Conservation (phyloP, 2,797 vertebrate species). For the Sebastes iracundus region DNA sequence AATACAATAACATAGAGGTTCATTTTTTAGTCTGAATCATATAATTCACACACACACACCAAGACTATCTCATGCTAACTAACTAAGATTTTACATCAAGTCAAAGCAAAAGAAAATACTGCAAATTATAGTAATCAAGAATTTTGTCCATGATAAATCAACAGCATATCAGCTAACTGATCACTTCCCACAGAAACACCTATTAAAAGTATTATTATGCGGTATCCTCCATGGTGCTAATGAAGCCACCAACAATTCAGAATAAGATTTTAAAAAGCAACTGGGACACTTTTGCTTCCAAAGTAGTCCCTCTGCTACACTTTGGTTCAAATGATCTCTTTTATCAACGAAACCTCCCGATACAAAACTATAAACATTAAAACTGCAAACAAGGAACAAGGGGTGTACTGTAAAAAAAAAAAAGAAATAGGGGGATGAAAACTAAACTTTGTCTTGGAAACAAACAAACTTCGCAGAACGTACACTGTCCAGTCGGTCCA, state of each 20-base stretch:
- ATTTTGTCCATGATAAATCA: not conserved
- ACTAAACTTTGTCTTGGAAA: conserved; percentile 1
- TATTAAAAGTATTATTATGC: conserved; percentile 9
- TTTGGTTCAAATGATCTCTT: conserved; percentile 31
- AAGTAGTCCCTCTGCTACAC: conserved; percentile 15
- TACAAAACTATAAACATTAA: conserved; percentile 19
- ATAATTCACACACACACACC: not conserved
- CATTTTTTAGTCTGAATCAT: not conserved
- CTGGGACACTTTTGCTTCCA: not conserved
- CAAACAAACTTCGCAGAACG: not conserved
- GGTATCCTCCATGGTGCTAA: not conserved
- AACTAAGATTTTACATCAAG: not conserved
- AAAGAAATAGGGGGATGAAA: not conserved
- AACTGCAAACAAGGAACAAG: conserved; percentile 25
- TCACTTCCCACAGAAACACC: not conserved
- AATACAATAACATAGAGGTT: not conserved
- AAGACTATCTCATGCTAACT: not conserved
- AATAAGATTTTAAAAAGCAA: conserved; percentile 5
- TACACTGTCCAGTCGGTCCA: not conserved
- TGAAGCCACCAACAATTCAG: conserved; percentile 2
- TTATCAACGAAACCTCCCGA: conserved; percentile 5
- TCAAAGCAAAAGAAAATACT: not conserved
- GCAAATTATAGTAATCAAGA: not conserved
- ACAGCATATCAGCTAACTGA: not conserved
- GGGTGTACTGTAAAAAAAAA: not conserved